Conservation (phyloP, 2,797 vertebrate genomes). For the Hydrocynus forskahlii region DNA sequence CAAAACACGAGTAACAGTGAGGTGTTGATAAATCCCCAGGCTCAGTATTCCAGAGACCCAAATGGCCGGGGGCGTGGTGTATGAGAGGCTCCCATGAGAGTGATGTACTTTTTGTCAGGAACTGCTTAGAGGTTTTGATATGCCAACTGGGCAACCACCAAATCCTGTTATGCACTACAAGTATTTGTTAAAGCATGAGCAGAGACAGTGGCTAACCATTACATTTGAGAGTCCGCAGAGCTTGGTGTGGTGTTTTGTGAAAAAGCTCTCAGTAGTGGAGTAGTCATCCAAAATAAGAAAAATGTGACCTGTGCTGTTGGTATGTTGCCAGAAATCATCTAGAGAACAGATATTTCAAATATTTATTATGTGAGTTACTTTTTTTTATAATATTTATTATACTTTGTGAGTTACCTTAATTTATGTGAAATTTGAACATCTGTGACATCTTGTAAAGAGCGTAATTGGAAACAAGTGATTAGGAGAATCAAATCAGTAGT, state of each 20-base stretch:
- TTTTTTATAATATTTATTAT: too few relatives aligned
- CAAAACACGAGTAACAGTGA: too few relatives aligned
- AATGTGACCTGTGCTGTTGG: neutral
- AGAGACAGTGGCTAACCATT: neutral
- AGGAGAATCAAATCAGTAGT: too few relatives aligned
- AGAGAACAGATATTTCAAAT: too few relatives aligned
- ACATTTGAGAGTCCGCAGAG: constrained; percentile 10
- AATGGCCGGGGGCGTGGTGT: too few relatives aligned
- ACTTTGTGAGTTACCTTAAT: too few relatives aligned
- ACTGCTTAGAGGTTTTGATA: neutral
- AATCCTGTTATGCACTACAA: neutral
- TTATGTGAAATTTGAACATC: too few relatives aligned
- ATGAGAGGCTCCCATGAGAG: neutral
- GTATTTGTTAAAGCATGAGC: neutral
- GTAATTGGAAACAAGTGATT: too few relatives aligned
- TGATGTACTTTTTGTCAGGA: neutral
- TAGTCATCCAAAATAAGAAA: neutral
- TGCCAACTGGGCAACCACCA: constrained; percentile 21
- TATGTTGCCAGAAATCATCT: neutral
- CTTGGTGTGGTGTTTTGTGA: constrained; percentile 26
- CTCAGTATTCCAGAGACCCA: too few relatives aligned
- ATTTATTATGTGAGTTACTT: too few relatives aligned
- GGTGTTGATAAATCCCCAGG: too few relatives aligned
- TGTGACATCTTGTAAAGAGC: too few relatives aligned
- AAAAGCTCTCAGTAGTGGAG: constrained; percentile 33